phyloP scores from a whole-genome alignment of 92 coral and sea anemone species.

The Palythoa heliodiscus region DNA sequence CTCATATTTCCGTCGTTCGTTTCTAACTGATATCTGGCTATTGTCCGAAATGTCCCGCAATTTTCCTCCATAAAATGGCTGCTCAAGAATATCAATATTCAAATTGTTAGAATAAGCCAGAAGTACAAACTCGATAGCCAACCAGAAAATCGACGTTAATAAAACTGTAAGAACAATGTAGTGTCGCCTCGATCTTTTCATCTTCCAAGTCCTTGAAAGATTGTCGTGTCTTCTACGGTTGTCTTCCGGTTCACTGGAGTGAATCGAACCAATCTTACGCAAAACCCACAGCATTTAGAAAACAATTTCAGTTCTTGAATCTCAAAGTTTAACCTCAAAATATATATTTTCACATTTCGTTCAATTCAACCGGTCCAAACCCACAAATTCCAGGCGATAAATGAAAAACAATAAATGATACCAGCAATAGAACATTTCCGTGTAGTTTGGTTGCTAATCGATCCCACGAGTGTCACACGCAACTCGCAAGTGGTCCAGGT shows the following conservation, averaged over 20 bases:
- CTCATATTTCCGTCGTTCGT: neutral
- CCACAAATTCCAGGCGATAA: neutral
- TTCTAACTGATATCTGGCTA: neutral
- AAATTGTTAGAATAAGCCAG: conserved; percentile 71
- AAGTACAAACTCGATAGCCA: conserved; percentile 65
- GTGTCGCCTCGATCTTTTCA: conserved; percentile 66
- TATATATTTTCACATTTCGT: neutral
- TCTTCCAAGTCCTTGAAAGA: conserved; percentile 47
- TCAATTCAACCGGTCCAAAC: neutral
- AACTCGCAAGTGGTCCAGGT: conserved; percentile 5
- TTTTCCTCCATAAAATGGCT: conserved; percentile 35
- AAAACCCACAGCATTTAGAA: conserved; percentile 41
- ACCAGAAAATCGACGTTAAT: conserved; percentile 82
- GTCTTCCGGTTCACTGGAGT: conserved; percentile 23
- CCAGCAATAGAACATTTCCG: neutral
- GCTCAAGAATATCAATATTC: conserved; percentile 47
- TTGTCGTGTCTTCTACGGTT: neutral
- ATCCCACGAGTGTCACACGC: conserved; percentile 33
- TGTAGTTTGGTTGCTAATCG: conserved; percentile 5
- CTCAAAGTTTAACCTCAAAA: neutral
- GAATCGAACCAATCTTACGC: conserved; percentile 26
- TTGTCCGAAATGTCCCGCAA: conserved; percentile 21
- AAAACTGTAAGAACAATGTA: conserved; percentile 73
- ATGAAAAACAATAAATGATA: neutral
- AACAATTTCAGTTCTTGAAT: neutral